phyloP scores from a whole-genome alignment of 2,797 vertebrate species.

The Micromesistius poutassou region DNA sequence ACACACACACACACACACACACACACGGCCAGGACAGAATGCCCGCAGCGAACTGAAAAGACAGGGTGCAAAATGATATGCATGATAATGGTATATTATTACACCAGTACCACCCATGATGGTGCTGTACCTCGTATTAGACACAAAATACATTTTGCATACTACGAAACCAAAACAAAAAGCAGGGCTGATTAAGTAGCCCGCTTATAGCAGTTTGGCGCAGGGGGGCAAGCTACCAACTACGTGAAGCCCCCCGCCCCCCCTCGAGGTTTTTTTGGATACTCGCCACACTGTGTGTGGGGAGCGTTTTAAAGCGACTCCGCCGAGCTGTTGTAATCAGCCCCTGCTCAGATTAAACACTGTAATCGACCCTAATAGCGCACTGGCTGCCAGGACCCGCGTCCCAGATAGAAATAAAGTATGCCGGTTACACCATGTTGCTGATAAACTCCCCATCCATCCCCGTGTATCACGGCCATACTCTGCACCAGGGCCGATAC shows the following conservation, averaged over 20 bases:
- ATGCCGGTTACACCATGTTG: neutral
- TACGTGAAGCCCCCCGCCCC: too few relatives aligned
- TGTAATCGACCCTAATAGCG: neutral
- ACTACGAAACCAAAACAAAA: too few relatives aligned
- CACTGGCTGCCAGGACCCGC: neutral
- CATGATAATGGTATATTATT: neutral
- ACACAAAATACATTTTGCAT: neutral
- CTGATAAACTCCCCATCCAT: neutral
- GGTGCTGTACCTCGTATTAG: neutral
- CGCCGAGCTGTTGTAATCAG: neutral
- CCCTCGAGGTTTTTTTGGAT: neutral
- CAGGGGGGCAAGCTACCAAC: too few relatives aligned
- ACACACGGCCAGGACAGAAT: conserved; percentile 22
- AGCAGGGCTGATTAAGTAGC: too few relatives aligned
- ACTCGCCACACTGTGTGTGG: neutral
- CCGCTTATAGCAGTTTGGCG: too few relatives aligned
- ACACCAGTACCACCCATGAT: neutral
- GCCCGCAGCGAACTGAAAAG: neutral
- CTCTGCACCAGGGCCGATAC: neutral
- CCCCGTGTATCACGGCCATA: neutral
- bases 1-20: neutral
- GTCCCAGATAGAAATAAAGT: neutral
- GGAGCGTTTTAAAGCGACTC: neutral
- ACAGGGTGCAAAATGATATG: neutral
- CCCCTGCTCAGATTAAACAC: neutral